Conservation (phyloP, 2,888 invertebrate genomes). For the Pandemis heparana region DNA sequence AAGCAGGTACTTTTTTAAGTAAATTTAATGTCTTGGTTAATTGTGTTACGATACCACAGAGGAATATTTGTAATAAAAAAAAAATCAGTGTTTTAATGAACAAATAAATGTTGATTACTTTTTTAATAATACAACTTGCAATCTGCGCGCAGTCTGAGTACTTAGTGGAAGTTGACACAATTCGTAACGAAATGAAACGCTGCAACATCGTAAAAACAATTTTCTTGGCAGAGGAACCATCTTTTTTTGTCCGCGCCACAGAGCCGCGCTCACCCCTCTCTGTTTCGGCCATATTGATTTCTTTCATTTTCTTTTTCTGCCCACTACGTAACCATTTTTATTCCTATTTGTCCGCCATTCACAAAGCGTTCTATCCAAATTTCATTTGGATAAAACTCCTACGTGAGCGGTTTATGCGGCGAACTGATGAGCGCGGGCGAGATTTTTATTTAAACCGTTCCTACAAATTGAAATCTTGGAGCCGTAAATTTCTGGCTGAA, state of each 20-base stretch:
- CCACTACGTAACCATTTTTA: constrained; percentile 68
- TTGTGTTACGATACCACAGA: too few species aligned
- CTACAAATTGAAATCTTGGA: constrained; percentile 43
- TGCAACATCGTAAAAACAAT: constrained; percentile 38
- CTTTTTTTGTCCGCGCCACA: constrained; percentile 32
- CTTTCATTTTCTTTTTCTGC: constrained; percentile 73
- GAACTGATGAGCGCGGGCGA: constrained; percentile 57
- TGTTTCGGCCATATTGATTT: constrained; percentile 73
- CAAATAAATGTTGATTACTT: neutral
- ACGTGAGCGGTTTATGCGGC: constrained; percentile 61
- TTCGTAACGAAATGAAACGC: constrained; percentile 21
- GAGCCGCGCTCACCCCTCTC: constrained; percentile 54
- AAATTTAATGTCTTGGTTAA: too few species aligned
- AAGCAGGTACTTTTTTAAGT: too few species aligned
- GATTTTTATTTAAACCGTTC: constrained; percentile 62
- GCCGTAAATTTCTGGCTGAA: constrained; percentile 35
- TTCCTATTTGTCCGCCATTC: constrained; percentile 70
- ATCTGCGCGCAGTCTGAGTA: neutral
- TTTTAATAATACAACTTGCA: neutral
- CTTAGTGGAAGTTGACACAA: constrained; percentile 31
- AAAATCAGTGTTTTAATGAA: neutral
- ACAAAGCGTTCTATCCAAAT: constrained; percentile 67
- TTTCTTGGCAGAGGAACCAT: constrained; percentile 35
- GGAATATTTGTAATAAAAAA: neutral
- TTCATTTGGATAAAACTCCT: constrained; percentile 72